Evolutionary conservation across 2,888 invertebrate species (phyloP), one percentile per base, ranked within the genome.

Genomic region (Papilio gigon): DNA sequence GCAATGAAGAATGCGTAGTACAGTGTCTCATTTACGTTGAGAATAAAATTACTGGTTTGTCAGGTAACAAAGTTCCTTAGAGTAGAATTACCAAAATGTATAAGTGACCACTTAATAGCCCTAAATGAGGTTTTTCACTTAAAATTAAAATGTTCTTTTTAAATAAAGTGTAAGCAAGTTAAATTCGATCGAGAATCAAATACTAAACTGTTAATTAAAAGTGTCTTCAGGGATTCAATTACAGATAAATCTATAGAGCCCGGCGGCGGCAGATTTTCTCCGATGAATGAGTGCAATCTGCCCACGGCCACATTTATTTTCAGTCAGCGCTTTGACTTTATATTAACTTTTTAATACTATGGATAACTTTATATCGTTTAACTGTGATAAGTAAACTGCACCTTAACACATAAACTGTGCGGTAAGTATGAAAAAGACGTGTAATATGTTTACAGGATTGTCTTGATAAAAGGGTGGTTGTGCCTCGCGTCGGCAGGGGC

Each of bases 181-280:
- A n/a, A 53, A 64, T 50, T 35, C 33, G 63, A 50, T 63, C 6
- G 0, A 33, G 37, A 50, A 64, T 64, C 63, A 64, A 64, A 53
- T 25, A 35, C 50, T 33, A 33, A n/a, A 47, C 50, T 64, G 37
- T 64, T 64, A 64, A 64, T 64, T 64, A 64, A 64, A 64, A 64
- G 37, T 64, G 50, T 64, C 63, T 64, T 64, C 50, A 47, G 25
- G 50, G 50, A 50, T 53, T 64, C 63, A 64, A 64, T 64, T 64
- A 64, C 50, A 37, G 63, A 25, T 50, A 64, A 35, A 64, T 64
- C 63, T 53, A 64, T 64, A 37, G 40, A 64, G 35, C 35, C 53
- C 50, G 33, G n/a, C 17, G 20, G 47, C 20, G 14, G 63, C 25
- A 37, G 50, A 53, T 35, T 53, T 61, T 40, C 30, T 53, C 8